phyloP scores from a whole-genome alignment of 2,797 vertebrate species.

The Lacerta viridis region DNA sequence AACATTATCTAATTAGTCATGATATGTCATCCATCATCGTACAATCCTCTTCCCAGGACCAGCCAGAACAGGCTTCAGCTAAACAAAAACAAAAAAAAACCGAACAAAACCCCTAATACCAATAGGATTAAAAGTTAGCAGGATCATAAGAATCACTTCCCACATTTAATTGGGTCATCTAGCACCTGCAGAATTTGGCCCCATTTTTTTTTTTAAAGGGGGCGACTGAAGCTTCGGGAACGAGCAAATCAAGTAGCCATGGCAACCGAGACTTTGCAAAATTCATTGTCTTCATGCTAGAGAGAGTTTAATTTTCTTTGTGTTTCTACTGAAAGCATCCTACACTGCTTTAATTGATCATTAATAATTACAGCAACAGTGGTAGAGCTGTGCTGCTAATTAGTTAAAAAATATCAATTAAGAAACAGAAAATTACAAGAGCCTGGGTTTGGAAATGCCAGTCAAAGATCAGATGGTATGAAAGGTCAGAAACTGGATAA shows the following conservation, averaged over 20 bases:
- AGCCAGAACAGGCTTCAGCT: conserved; percentile 51
- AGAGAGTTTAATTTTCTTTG: conserved; percentile 52
- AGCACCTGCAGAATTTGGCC: conserved; percentile 3
- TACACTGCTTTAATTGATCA: conserved; percentile 58
- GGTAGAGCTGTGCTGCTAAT: conserved; percentile 10
- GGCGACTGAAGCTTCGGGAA: conserved; percentile 33
- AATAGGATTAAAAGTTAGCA: conserved; percentile 12
- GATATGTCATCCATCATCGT: conserved; percentile 59
- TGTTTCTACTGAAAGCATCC: conserved; percentile 55
- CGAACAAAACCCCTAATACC: not conserved
- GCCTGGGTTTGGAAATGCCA: conserved; percentile 38
- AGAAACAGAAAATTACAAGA: conserved; percentile 44
- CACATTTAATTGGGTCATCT: conserved; percentile 5
- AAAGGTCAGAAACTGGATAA: conserved; percentile 36
- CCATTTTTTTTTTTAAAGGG: not conserved
- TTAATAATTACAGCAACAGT: conserved; percentile 51
- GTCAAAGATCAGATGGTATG: conserved; percentile 29
- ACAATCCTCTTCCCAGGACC: conserved; percentile 56
- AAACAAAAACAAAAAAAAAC: conserved; percentile 29
- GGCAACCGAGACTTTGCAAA: conserved; percentile 47
- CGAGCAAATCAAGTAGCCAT: conserved; percentile 49
- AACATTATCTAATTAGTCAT: conserved; percentile 75
- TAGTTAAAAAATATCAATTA: conserved; percentile 53
- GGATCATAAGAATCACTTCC: not conserved
- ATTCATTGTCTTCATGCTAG: conserved; percentile 36